Evolutionary conservation across 1,140 invertebrate species (phyloP), one percentile per base, ranked within the genome.

Genomic region (Heliconius himera): DNA sequence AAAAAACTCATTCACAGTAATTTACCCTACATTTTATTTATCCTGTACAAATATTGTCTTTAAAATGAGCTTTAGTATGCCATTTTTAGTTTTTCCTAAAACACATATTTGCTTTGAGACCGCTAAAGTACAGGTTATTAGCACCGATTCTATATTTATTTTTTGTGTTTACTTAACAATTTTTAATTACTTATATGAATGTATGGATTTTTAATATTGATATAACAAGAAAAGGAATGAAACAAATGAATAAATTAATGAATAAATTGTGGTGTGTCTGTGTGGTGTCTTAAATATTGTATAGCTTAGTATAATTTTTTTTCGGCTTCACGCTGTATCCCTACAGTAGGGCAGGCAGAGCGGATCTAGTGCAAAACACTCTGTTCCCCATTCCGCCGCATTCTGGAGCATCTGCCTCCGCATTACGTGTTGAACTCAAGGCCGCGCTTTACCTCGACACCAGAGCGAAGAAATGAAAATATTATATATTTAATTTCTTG

Each of bases 301-400:
- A 41, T 41, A 41, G 41, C 11, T 41, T 41, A n/a, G n/a, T n/a
- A n/a, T n/a, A n/a, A n/a, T n/a, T n/a, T n/a, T n/a, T n/a, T n/a
- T n/a, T n/a, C n/a, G n/a, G n/a, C n/a, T n/a, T n/a, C 0, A 3
- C 3, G 13, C 11, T 0, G 38, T 11, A 11, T 41, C 9, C 9
- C 38, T 1, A 0, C 1, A 9, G 1, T 0, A 41, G 38, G 9
- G 38, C 11, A 41, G 9, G 38, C 8, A 41, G 38, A 41, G 9
- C 9, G 38, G 11, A 41, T 11, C 38, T 41, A 41, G 38, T 11
- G 38, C 9, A 9, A 41, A 41, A 41, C 1, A 41, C 38, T 41
- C 9, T 8, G 38, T 41, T 11, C 2, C 1, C 9, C 38, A 41
- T 41, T 41, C 38, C 38, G 38, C 38, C 0, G 38, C 1, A 41